phyloP scores from a whole-genome alignment of 1,140 invertebrate genomes.

The Ceratoteleas bidentatus region DNA sequence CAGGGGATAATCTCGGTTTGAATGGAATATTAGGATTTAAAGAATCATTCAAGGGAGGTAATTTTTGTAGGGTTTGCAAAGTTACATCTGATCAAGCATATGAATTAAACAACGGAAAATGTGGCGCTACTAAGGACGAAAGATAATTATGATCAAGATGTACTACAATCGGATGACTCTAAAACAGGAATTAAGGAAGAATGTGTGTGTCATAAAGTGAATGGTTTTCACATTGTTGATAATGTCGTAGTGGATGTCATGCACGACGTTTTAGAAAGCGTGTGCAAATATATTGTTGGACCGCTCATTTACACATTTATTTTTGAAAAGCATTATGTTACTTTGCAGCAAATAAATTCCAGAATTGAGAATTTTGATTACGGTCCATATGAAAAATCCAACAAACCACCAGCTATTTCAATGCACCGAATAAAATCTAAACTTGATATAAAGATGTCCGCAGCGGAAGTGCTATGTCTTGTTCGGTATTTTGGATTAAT shows the following conservation, averaged over 20 bases:
- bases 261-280: conserved; percentile 1
- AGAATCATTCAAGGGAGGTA: too few species aligned
- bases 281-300: not conserved
- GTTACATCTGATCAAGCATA: too few species aligned
- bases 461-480: not conserved
- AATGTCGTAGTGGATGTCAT: not conserved
- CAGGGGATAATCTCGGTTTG: too few species aligned
- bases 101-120: too few species aligned
- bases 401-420: not conserved
- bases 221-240: not conserved
- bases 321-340: not conserved
- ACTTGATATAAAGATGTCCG: not conserved
- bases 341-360: not conserved
- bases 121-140: too few species aligned
- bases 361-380: not conserved
- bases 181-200: not conserved
- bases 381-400: not conserved
- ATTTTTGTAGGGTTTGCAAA: too few species aligned
- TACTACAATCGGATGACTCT: too few species aligned
- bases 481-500: not conserved
- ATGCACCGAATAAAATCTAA: not conserved
- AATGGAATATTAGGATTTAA: too few species aligned
- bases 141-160: too few species aligned
- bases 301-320: not conserved
- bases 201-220: not conserved